These are phyloP conservation scores for Leucoma salicis DNA, from an alignment of 2,888 invertebrate species.

Conservation along the genomic window DNA sequence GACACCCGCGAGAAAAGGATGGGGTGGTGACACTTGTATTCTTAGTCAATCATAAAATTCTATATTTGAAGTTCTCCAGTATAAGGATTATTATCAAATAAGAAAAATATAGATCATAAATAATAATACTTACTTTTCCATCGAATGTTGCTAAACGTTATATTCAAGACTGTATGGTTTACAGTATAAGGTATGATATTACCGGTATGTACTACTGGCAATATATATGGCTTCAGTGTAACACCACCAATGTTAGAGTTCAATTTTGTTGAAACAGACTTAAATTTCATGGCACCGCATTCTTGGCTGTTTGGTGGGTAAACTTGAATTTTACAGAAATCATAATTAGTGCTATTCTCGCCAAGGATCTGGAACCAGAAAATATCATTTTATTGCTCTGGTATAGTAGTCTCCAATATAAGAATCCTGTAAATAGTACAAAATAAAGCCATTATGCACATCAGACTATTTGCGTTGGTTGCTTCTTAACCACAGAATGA, in stretches of 20 bases:
- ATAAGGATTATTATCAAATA: too few relatives aligned
- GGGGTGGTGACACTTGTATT: too few relatives aligned
- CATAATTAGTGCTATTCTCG: conserved; percentile 43
- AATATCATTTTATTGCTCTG: too few relatives aligned
- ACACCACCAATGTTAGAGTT: conserved; percentile 59
- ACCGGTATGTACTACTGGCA: conserved; percentile 28
- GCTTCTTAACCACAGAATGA: too few relatives aligned
- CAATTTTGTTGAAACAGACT: conserved; percentile 55
- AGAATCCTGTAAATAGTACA: too few relatives aligned
- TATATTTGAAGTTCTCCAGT: too few relatives aligned
- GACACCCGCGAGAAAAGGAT: too few relatives aligned
- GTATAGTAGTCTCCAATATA: too few relatives aligned
- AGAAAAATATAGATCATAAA: too few relatives aligned
- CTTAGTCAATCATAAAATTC: too few relatives aligned
- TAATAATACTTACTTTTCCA: conserved; percentile 67
- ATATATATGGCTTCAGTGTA: conserved; percentile 60
- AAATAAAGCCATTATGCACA: too few relatives aligned
- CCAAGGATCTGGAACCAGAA: conserved; percentile 48
- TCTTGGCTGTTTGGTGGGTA: conserved; percentile 58
- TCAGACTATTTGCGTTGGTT: too few relatives aligned
- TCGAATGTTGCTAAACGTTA: conserved; percentile 72
- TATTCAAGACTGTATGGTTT: conserved; percentile 68
- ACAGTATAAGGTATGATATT: conserved; percentile 21
- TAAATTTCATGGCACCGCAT: conserved; percentile 64
- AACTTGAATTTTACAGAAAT: conserved; percentile 60